Base-by-base conservation (phyloP, 2,797 vertebrate genomes). In the Pteropus rufus region DNA sequence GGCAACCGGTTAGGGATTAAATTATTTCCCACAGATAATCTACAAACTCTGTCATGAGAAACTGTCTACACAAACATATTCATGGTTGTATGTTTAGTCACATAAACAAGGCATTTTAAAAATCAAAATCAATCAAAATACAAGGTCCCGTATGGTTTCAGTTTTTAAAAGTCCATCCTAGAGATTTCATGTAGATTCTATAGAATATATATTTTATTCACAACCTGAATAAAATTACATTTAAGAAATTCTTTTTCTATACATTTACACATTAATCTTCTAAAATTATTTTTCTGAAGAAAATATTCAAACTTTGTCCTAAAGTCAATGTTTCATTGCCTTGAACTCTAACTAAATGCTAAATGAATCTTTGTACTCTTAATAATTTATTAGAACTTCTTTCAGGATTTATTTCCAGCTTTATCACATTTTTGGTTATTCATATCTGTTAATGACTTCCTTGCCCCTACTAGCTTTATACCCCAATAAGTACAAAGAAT, bases 21-120 rank as follows among this genome's bases (percentile, higher is more conserved):
- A 39, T 82, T 93, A 92, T 72, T 94, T 84, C 41, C 39, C 21
- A 94, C 14, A 86, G 39, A 72, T 95, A 86, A 93, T 86, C 39
- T 81, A 81, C n/a, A 72, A 93, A 96, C 31, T 82, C 3, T 1
- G 89, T 67, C 16, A 76, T 69, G 75, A 88, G 11, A 81, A 54
- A 70, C 10, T 12, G 15, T 77, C 16, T 56, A 18, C 12, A 60
- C 21, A 85, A 72, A 90, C 34, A 69, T 67, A 93, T 67, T 62
- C 16, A 44, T 75, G 3, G 70, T 52, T 79, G 34, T 3, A 62
- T 86, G 6, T 79, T 92, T 85, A 91, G 81, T 70, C n/a, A 85
- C 11, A 87, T 52, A 84, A 91, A 36, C 21, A 72, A 85, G 49
- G 39, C 34, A 72, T 96, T 90, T 64, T 75, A 29, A 54, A 89